Evolutionary conservation across 2,888 invertebrate genomes (phyloP), one percentile per base, ranked within the genome.

Genomic region (Synergus itoensis): DNA sequence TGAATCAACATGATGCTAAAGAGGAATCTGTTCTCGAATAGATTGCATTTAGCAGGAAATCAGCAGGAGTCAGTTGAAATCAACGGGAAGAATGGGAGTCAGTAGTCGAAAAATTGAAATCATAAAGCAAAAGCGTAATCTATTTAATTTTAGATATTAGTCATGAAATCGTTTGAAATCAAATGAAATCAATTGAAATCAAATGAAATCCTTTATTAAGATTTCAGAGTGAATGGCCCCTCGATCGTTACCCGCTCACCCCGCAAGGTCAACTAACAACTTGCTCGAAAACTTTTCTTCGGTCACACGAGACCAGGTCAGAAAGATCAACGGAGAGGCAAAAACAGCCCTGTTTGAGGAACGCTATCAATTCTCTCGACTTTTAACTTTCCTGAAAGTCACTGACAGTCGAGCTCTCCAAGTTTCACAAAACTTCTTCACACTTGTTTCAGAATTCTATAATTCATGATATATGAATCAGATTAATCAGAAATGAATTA

Each of bases 401-500:
- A 62, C 11, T 21, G 7, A 18, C n/a, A 14, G 18, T 62, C 18
- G 12, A 14, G 12, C 62, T 36, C 36, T 36, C 5, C 63, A 41
- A 41, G 60, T 62, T 21, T 62, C 18, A 36, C n/a, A 28, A 28
- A 16, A 41, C n/a, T 43, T 65, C 28, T 69, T 28, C 3, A 69
- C 14, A 69, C 48, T 69, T 48, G 48, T 48, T 69, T 69, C 69
- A 40, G 64, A 8, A 64, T 64, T 64, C 16, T 65, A 45, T 36
- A 28, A 21, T 53, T 69, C 48, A 53, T 45, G 45, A 14, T 21
- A 43, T 21, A 67, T 36, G 28, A 48, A 69, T 48, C 16, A 48
- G 28, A 69, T 69, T 16, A 18, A 28, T 28, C 28, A 28, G 3
- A 28, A 28, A 28, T 28, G 3, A 28, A 28, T 36, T 36, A 36